Percentiles rank a stretch among this genome's conserved stretches.
These are phyloP conservation scores for Sinopyrophorus schimmeli DNA, from an alignment of 2,888 invertebrate genomes.

Conservation along the genomic window DNA sequence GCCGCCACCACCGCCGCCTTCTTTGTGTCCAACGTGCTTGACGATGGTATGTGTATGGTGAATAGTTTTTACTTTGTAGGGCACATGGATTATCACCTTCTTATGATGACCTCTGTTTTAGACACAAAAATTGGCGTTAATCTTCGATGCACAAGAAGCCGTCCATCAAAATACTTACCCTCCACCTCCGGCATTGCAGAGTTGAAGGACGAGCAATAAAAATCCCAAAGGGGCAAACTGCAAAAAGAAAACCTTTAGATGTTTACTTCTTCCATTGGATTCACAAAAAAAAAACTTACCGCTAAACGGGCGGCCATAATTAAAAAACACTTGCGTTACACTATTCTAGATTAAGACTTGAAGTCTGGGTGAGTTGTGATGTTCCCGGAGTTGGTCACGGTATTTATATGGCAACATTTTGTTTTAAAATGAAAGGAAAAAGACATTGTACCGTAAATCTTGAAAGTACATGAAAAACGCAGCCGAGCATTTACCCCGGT, in stretches of 20 bases:
- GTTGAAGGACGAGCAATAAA: constrained; percentile 53
- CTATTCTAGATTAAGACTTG: constrained; percentile 24
- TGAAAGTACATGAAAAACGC: constrained; percentile 40
- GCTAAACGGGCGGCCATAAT: constrained; percentile 58
- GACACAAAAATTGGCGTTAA: constrained; percentile 4
- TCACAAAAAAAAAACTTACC: constrained; percentile 53
- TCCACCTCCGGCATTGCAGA: constrained; percentile 53
- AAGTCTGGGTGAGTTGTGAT: constrained; percentile 34
- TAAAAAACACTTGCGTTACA: constrained; percentile 18
- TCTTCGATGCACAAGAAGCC: no score
- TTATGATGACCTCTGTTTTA: no score
- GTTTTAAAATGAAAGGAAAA: constrained; percentile 42
- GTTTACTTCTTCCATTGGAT: constrained; percentile 3
- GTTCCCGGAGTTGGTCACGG: constrained; percentile 20
- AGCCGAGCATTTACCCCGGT: constrained; percentile 34
- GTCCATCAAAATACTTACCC: constrained; percentile 49
- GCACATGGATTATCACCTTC: constrained; percentile 78
- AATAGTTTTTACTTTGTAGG: constrained; percentile 74
- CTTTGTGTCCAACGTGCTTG: constrained; percentile 64
- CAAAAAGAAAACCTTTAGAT: constrained; percentile 28
- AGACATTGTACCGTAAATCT: constrained; percentile 32
- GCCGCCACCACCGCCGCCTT: constrained; percentile 54
- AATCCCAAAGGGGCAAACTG: constrained; percentile 49
- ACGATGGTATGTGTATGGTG: constrained; percentile 79
- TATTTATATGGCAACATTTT: constrained; percentile 38